These are phyloP conservation scores for Campoletis sonorensis DNA, from an alignment of 1,140 invertebrate species.

Conservation along the genomic window DNA sequence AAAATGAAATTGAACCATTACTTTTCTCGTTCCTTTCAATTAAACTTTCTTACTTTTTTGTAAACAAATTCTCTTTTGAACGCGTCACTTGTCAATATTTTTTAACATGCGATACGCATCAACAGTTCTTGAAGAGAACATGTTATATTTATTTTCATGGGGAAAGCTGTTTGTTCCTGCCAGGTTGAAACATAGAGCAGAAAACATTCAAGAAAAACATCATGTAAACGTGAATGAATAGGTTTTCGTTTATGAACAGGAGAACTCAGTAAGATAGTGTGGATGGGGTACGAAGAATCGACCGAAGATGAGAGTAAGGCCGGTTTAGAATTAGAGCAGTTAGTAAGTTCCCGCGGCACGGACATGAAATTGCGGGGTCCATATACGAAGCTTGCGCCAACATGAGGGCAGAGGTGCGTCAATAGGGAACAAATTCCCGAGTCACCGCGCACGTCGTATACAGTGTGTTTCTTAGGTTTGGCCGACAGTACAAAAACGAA, in stretches of 20 bases:
- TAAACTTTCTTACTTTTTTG: too few relatives aligned
- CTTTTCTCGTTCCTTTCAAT: too few relatives aligned
- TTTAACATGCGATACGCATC: too few relatives aligned
- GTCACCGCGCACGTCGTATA: not conserved
- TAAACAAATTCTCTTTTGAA: too few relatives aligned
- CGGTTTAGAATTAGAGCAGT: slow-evolving; percentile 27
- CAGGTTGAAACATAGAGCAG: too few relatives aligned
- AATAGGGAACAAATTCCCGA: slow-evolving; percentile 57
- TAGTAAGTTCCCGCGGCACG: slow-evolving; percentile 58
- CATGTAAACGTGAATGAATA: not conserved
- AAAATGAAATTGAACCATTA: too few relatives aligned
- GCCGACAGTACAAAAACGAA: slow-evolving; percentile 21
- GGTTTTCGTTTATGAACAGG: not conserved
- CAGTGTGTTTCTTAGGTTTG: not conserved
- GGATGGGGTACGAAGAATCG: slow-evolving; percentile 7
- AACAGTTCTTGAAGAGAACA: too few relatives aligned
- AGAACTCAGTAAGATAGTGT: not conserved
- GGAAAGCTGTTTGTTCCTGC: too few relatives aligned
- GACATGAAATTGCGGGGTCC: not conserved
- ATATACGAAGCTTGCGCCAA: slow-evolving; percentile 59
- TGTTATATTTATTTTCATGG: too few relatives aligned
- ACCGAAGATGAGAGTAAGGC: slow-evolving; percentile 12
- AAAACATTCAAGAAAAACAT: too few relatives aligned
- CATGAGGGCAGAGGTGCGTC: slow-evolving; percentile 5
- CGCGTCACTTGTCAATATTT: too few relatives aligned